Percentiles rank a stretch among this genome's conserved stretches.
Conservation (phyloP, 2,113 vertebrate genomes). For the Nestor notabilis region DNA sequence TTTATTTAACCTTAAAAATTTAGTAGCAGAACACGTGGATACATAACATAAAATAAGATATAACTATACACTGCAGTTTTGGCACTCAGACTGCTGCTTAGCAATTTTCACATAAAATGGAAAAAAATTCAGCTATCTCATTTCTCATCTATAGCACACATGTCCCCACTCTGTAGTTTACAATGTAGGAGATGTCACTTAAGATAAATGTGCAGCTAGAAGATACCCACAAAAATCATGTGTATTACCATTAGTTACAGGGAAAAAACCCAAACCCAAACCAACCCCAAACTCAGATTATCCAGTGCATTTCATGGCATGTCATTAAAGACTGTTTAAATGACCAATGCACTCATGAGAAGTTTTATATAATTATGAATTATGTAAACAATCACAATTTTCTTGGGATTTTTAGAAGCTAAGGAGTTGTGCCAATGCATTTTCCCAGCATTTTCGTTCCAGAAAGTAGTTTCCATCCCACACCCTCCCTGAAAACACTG, state of each 20-base stretch:
- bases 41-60: not conserved
- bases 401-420: not conserved
- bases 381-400: not conserved
- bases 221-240: not conserved
- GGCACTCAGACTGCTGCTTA: not conserved
- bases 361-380: not conserved
- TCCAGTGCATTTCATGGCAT: not conserved
- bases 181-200: not conserved
- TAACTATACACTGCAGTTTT: not conserved
- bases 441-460: slow-evolving; percentile 56
- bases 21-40: not conserved
- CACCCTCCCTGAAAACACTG: slow-evolving; percentile 46
- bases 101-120: not conserved
- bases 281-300: not conserved
- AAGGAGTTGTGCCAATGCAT: slow-evolving; percentile 49
- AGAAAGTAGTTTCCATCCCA: slow-evolving; percentile 54
- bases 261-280: not conserved
- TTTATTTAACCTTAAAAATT: not conserved
- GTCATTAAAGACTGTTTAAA: not conserved
- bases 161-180: not conserved
- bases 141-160: not conserved
- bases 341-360: not conserved
- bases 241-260: not conserved
- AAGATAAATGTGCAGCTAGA: not conserved
- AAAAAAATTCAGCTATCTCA: not conserved